A percentile compares a stretch with the other conserved stretches of the same genome.
Evolutionary conservation across 2,113 vertebrate genomes (phyloP).

Genomic region (Halcyon senegalensis): DNA sequence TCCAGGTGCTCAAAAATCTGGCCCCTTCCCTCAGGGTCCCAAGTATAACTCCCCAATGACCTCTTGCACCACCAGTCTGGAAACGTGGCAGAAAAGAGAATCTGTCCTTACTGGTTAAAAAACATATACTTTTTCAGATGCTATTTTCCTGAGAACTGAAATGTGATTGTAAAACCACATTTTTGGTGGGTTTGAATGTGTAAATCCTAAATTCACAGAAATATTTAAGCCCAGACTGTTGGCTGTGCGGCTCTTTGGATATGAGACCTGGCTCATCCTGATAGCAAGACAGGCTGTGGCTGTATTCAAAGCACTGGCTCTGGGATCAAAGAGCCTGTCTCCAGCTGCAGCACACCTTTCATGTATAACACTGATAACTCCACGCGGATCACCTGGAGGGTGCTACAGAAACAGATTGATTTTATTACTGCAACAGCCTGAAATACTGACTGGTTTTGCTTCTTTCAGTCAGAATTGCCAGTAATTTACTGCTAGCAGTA

Average conservation of each 20-base stretch:
- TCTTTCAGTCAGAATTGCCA: background rate
- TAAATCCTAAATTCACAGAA: background rate
- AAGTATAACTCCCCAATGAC: background rate
- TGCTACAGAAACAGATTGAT: background rate
- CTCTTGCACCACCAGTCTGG: background rate
- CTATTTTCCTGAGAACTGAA: background rate
- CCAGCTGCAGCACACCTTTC: background rate
- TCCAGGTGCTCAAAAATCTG: background rate
- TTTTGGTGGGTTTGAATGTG: background rate
- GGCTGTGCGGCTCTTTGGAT: background rate
- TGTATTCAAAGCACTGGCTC: background rate
- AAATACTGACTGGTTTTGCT: background rate
- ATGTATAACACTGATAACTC: background rate
- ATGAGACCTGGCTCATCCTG: background rate
- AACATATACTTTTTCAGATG: background rate
- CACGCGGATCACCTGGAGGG: background rate
- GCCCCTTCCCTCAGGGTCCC: background rate
- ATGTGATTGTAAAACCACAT: background rate
- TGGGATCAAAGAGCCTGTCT: background rate
- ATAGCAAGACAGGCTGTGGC: background rate
- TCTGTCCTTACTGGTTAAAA: background rate
- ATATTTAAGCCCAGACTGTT: background rate
- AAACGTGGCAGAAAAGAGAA: background rate
- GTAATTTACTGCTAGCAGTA: background rate
- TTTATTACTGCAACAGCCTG: background rate